A percentile compares a stretch with the other conserved stretches of the same genome.
These are phyloP conservation scores for Phoebastria nigripes DNA, from an alignment of 2,797 vertebrate species.

Conservation along the genomic window DNA sequence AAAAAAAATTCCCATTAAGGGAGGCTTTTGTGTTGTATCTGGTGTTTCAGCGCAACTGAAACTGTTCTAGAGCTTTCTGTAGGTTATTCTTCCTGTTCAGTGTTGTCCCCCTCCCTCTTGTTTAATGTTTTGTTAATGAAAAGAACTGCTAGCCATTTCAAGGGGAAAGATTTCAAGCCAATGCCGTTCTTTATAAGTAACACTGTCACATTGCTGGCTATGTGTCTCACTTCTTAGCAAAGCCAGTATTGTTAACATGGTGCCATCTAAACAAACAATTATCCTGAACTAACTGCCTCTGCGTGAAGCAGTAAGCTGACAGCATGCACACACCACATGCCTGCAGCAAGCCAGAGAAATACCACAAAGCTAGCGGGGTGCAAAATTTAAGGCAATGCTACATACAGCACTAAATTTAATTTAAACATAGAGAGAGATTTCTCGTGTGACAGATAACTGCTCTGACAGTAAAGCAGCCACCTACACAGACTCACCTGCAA, in stretches of 20 bases:
- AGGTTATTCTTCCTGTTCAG: neutral
- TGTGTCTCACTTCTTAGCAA: neutral
- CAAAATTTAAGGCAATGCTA: neutral
- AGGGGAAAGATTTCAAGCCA: neutral
- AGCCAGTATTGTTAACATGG: neutral
- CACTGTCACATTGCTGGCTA: neutral
- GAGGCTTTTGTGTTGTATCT: neutral
- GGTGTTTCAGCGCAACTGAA: neutral
- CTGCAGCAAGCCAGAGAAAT: neutral
- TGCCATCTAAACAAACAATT: neutral
- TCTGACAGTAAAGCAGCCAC: neutral
- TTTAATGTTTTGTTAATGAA: neutral
- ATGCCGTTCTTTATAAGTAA: neutral
- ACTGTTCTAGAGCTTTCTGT: neutral
- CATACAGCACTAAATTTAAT: neutral
- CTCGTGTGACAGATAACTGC: neutral
- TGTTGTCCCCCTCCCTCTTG: neutral
- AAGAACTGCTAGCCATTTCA: neutral
- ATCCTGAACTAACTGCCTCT: neutral
- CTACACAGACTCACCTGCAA: conserved; percentile 74
- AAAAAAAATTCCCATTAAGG: neutral
- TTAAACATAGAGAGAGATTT: neutral
- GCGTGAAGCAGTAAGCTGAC: neutral
- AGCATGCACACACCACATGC: neutral
- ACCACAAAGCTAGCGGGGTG: neutral